phyloP scores from a whole-genome alignment of 2,797 vertebrate species.

The Anguilla anguilla region DNA sequence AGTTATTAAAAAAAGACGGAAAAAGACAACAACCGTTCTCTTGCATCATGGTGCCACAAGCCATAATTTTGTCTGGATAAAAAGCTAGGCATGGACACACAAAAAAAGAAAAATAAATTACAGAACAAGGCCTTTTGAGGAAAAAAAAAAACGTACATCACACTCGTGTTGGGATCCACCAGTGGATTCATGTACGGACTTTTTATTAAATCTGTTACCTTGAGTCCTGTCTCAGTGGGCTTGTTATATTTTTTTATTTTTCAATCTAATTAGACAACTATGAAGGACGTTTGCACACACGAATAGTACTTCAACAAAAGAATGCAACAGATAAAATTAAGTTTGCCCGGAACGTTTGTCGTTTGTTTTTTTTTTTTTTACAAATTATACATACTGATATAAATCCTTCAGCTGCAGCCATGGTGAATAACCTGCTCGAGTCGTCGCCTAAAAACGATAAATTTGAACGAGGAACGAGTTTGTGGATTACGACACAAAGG shows the following conservation, averaged over 20 bases:
- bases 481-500: constrained; percentile 81
- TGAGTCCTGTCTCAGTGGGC: constrained; percentile 21
- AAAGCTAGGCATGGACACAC: constrained; percentile 61
- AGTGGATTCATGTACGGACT: constrained; percentile 8
- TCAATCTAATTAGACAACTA: constrained; percentile 16
- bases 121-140: constrained; percentile 52
- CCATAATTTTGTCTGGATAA: constrained; percentile 60
- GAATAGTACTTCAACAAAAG: constrained; percentile 55
- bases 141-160: constrained; percentile 52
- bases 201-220: constrained; percentile 20
- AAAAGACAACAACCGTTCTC: constrained; percentile 46
- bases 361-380: constrained; percentile 73
- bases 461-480: constrained; percentile 73
- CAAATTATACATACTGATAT: constrained; percentile 86
- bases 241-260: constrained; percentile 10
- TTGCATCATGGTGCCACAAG: constrained; percentile 61
- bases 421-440: constrained; percentile 77
- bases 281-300: constrained; percentile 54
- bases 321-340: constrained; percentile 73
- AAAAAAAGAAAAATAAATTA: constrained; percentile 58
- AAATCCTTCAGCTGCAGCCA: constrained; percentile 79
- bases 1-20: constrained; percentile 56
- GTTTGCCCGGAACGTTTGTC: constrained; percentile 70
- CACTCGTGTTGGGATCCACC: constrained; percentile 8
- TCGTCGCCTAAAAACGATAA: constrained; percentile 80